A percentile compares a stretch with the other conserved stretches of the same genome.
phyloP scores from a whole-genome alignment of 2,888 invertebrate genomes.

The Portevinia maculata region DNA sequence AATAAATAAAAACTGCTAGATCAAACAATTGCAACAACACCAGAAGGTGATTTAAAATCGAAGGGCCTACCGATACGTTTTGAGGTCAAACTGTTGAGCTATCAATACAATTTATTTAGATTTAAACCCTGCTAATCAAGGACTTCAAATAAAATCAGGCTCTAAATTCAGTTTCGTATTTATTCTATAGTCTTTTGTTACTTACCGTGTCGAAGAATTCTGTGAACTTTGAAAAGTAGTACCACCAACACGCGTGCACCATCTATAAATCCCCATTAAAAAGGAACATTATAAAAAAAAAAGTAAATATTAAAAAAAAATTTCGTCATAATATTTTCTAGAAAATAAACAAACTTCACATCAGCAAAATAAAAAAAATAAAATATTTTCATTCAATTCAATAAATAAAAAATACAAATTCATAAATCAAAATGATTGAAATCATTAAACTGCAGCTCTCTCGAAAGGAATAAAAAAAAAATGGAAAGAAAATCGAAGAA shows the following conservation, averaged over 20 bases:
- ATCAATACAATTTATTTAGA: too few species aligned
- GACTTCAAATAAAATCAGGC: too few species aligned
- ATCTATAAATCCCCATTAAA: slow-evolving; percentile 86
- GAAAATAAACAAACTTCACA: slow-evolving; percentile 33
- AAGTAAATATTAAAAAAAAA: slow-evolving; percentile 52
- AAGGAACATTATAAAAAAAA: slow-evolving; percentile 40
- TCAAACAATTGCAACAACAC: too few species aligned
- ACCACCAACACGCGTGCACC: slow-evolving; percentile 97
- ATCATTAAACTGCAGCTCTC: slow-evolving; percentile 78
- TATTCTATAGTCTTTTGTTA: slow-evolving; percentile 71
- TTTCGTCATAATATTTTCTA: slow-evolving; percentile 16
- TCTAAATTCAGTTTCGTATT: neutral
- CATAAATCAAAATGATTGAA: slow-evolving; percentile 17
- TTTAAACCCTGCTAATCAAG: too few species aligned
- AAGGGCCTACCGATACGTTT: too few species aligned
- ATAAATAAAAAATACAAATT: slow-evolving; percentile 39
- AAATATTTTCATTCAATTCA: slow-evolving; percentile 16
- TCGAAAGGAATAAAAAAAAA: slow-evolving; percentile 76
- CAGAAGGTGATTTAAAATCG: too few species aligned
- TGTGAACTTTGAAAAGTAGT: slow-evolving; percentile 97
- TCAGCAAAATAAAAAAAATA: slow-evolving; percentile 34
- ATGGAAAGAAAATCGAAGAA: slow-evolving; percentile 37
- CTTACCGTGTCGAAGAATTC: slow-evolving; percentile 98
- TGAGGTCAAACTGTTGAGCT: too few species aligned
- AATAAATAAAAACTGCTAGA: too few species aligned